Evolutionary conservation across 1,140 invertebrate species (phyloP), one percentile per base, ranked within the genome.

Genomic region (Papilio glaucus): DNA sequence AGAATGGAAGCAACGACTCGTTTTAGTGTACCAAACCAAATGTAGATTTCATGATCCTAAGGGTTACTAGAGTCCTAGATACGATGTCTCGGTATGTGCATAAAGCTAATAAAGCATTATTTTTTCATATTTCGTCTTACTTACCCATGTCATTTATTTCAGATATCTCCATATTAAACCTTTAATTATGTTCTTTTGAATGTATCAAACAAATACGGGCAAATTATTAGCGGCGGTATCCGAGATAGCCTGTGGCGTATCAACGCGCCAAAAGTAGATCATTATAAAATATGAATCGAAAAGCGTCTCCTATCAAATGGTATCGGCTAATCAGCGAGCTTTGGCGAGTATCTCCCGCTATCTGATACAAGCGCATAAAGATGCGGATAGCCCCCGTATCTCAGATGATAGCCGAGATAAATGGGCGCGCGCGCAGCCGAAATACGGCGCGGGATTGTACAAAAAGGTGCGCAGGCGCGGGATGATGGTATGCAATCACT

Each of bases 371-470:
- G 75, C 79, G 83, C 85, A 89, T 87, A 87, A 86, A 89, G 87
- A 87, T 78, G 79, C 79, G 79, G 84, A 87, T 88, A 88, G 83
- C 86, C 63, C 72, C 75, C 83, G 85, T 88, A 89, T 91, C 89
- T 87, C 81, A 85, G 89, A 89, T 89, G 85, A 87, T 85, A 88
- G 81, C 77, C 49, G 79, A 83, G 89, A 91, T 91, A 90, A 91
- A 91, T 85, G 84, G 79, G 77, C 77, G 81, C 83, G 83, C 76
- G 86, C 86, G 80, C 89, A 88, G 87, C 89, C 89, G 84, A 91
- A 91, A 91, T 91, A 91, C 89, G 84, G 82, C 73, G 61, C 49
- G 78, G 82, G 80, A 79, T 82, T 73, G 81, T 82, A 83, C 89
- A 91, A 91, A 90, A 90, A 91, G 88, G 84, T 78, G 82, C 84